Base-by-base conservation (phyloP, 2,888 invertebrate genomes). In the Lasioglossum malachurum region DNA sequence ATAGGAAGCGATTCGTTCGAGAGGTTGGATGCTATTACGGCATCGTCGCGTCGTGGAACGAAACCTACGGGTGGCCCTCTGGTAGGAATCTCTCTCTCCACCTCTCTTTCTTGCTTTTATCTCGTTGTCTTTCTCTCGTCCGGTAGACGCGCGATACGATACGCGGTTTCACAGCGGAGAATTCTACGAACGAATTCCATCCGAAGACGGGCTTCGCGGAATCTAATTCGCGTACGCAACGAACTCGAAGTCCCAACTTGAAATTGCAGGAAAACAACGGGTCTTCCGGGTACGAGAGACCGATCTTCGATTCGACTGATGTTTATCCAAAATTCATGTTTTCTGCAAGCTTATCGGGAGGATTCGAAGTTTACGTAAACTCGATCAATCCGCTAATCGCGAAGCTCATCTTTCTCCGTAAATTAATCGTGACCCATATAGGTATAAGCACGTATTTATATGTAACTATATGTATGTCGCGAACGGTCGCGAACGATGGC, bases 1-100 rank as follows among this genome's bases (percentile, higher is more conserved):
- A 69, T 83, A 80, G 81, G 79, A 88, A 86, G 72, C 72, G 75
- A 71, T 64, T 77, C 75, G 75, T 81, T 85, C 76, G 23, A 67
- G 67, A 67, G 67, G 35, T 35, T 73, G 67, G 44, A 72, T 49
- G 69, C 73, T 76, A 81, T 90, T 89, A 82, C 78, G 46, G 75
- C 49, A 53, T 44, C 23, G 31, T 8, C 41, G 27, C 10, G 72
- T 38, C n/a, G 1, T 57, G 2, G 57, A 23, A 57, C 57, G 44
- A 49, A 73, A 72, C 71, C 23, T 14, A 27, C 69, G 57, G n/a
- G 69, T 60, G 31, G 41, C n/a, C 53, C 64, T 64, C 46, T 60
- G 46, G 8, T 46, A 46, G 49, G 38, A 23, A 69, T 77, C 35
- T 41, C 41, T 71, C n/a, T 10, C 57, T 60, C 27, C 14, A 1